Conservation (phyloP, 2,888 invertebrate genomes). For the Schizotus pectinicornis region DNA sequence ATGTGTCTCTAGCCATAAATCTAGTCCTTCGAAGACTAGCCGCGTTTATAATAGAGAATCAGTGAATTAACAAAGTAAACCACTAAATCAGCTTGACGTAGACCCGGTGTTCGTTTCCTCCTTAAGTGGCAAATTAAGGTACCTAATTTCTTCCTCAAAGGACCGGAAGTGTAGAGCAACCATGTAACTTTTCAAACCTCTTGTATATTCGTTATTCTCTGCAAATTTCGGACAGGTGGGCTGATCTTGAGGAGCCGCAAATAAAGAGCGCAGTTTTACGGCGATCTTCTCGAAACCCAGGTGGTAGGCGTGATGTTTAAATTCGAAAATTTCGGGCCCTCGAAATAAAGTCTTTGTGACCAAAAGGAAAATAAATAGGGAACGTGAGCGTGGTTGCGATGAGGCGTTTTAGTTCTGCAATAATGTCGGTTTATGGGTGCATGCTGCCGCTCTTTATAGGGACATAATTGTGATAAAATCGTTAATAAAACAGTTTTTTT, state of each 20-base stretch:
- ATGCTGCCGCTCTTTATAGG: not conserved
- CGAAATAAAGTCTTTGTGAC: conserved; percentile 21
- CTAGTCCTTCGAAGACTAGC: no score
- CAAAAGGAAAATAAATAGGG: conserved; percentile 23
- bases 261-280: not conserved
- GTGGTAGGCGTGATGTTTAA: conserved; percentile 54
- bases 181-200: conserved; percentile 25
- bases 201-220: no score
- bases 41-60: no score
- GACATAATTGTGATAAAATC: no score
- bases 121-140: conserved; percentile 49
- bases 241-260: conserved; percentile 25
- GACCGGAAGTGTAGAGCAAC: conserved; percentile 44
- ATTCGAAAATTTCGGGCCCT: conserved; percentile 34
- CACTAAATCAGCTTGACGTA: no score
- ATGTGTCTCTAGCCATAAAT: no score
- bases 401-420: conserved; percentile 31
- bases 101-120: no score
- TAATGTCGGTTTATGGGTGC: conserved; percentile 25
- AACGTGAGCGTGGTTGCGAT: conserved; percentile 34
- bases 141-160: conserved; percentile 39
- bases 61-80: no score
- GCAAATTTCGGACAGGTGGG: conserved; percentile 30
- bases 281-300: conserved; percentile 47
- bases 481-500: no score